Conservation (phyloP, 2,113 vertebrate species). For the Spea bombifrons region DNA sequence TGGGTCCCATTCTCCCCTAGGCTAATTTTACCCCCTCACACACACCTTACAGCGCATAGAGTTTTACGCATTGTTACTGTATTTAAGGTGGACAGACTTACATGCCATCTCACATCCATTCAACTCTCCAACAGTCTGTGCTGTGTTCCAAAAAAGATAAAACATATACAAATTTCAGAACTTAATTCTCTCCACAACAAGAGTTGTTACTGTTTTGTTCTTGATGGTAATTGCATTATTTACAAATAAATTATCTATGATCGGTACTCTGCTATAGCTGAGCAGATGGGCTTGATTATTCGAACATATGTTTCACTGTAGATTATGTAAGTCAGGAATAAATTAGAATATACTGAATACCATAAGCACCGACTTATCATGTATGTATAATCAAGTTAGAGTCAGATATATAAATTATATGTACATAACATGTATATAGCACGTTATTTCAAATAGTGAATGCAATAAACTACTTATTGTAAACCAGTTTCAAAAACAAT, state of each 20-base stretch:
- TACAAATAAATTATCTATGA: conserved; percentile 1
- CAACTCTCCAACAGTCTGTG: no score
- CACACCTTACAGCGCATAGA: no score
- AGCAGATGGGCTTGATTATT: not conserved
- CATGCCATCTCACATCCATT: no score
- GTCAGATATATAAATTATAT: not conserved
- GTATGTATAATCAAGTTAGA: not conserved
- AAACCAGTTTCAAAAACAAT: no score
- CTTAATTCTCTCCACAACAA: no score
- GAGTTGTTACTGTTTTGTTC: not conserved
- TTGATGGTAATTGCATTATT: not conserved
- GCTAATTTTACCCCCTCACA: no score
- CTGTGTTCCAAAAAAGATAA: no score
- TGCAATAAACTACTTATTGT: no score
- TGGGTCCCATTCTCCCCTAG: no score
- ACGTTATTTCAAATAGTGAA: not conserved
- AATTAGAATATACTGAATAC: not conserved
- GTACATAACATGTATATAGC: not conserved
- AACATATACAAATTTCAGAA: no score
- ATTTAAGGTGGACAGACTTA: no score
- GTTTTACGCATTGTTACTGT: no score
- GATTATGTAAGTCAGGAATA: not conserved
- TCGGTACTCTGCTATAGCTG: not conserved
- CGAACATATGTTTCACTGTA: not conserved
- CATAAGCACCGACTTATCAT: not conserved